Conservation (phyloP, 2,113 vertebrate genomes). For the Thamnaconus septentrionalis region DNA sequence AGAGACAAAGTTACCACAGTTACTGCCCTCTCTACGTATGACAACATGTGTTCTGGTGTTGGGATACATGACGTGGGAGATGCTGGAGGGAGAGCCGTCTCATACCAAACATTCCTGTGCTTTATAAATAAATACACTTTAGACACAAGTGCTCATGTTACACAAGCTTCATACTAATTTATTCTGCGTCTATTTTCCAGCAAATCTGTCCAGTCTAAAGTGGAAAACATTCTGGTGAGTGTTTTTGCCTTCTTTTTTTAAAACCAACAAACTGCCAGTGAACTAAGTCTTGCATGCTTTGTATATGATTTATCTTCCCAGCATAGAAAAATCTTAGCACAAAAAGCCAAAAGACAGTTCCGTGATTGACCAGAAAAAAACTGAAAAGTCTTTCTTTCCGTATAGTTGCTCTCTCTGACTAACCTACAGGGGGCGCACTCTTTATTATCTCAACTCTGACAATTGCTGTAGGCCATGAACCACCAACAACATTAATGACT, state of each 20-base stretch:
- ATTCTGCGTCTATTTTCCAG: slow-evolving; percentile 79
- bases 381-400: not conserved
- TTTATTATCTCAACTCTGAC: no score
- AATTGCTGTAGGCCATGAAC: no score
- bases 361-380: not conserved
- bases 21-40: slow-evolving; percentile 54
- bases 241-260: slow-evolving; percentile 7
- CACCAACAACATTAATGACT: no score
- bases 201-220: slow-evolving; percentile 99
- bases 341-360: not conserved
- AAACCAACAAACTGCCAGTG: not conserved
- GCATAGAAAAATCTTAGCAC: not conserved
- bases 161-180: slow-evolving; percentile 63
- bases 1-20: slow-evolving; percentile 46
- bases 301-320: not conserved
- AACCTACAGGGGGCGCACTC: not conserved
- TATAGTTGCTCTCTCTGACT: not conserved
- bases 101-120: slow-evolving; percentile 72
- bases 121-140: slow-evolving; percentile 81
- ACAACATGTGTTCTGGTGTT: slow-evolving; percentile 67
- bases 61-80: slow-evolving; percentile 69
- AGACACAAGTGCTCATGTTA: slow-evolving; percentile 67
- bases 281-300: not conserved
- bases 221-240: slow-evolving; percentile 99
- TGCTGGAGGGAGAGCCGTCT: slow-evolving; percentile 61